A percentile compares a stretch with the other conserved stretches of the same genome.
Evolutionary conservation across 64 coral and sea anemone species (phyloP).

Genomic region (Stichodactyla mertensii): DNA sequence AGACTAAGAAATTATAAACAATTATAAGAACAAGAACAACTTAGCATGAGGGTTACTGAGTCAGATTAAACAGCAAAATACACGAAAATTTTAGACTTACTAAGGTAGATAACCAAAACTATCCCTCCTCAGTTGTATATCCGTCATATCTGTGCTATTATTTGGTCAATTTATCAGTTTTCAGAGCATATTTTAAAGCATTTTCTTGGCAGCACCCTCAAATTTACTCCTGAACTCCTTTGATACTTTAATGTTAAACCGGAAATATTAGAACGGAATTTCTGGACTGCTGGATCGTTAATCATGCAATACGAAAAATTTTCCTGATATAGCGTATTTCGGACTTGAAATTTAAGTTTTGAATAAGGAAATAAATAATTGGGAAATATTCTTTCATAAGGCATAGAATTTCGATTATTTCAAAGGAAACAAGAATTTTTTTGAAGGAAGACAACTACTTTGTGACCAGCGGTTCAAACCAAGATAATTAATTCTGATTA

Average conservation of each 20-base stretch:
- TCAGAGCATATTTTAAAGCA: background rate
- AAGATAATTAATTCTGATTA: slow-evolving; percentile 9
- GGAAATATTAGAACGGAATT: background rate
- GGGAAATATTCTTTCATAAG: background rate
- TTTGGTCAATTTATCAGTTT: background rate
- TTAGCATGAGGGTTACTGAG: background rate
- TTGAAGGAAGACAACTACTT: background rate
- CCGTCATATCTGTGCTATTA: slow-evolving; percentile 37
- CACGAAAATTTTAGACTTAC: slow-evolving; percentile 29
- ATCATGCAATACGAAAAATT: background rate
- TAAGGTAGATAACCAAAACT: slow-evolving; percentile 57
- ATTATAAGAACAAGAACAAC: slow-evolving; percentile 6
- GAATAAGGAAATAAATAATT: background rate
- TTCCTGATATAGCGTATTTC: no score
- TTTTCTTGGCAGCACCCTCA: background rate
- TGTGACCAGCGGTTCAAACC: background rate
- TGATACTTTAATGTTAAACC: no score
- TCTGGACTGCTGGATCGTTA: background rate
- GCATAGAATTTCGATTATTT: background rate
- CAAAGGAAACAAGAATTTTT: background rate
- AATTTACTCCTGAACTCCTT: background rate
- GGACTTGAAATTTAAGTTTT: background rate
- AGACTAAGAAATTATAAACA: slow-evolving; percentile 53
- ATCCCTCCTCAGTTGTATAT: slow-evolving; percentile 68
- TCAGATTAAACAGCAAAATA: background rate